Evolutionary conservation across 2,797 vertebrate species (phyloP).

Genomic region (Pseudochromis fuscus): DNA sequence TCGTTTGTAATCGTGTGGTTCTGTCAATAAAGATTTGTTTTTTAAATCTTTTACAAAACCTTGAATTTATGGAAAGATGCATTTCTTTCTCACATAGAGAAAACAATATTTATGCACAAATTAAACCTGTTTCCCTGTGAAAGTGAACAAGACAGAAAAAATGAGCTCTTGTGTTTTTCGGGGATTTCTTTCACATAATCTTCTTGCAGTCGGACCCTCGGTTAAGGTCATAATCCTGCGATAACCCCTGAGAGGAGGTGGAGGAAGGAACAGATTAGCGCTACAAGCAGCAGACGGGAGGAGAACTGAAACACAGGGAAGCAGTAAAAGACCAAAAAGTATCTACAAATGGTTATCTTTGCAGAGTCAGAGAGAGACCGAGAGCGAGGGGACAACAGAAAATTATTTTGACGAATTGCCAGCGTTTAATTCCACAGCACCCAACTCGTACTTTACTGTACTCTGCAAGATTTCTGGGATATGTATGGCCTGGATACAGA

Average conservation of each 20-base stretch:
- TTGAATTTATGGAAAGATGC: not conserved
- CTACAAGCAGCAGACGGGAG: not conserved
- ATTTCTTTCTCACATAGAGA: not conserved
- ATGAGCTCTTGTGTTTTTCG: not conserved
- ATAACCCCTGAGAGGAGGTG: conserved; percentile 15
- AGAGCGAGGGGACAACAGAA: not conserved
- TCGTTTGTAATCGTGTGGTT: no score
- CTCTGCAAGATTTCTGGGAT: conserved; percentile 36
- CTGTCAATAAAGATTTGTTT: not conserved
- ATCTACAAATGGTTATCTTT: not conserved
- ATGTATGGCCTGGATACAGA: conserved; percentile 23
- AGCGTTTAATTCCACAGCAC: conserved; percentile 46
- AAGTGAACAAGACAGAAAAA: not conserved
- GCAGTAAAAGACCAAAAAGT: not conserved
- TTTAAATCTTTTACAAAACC: not conserved
- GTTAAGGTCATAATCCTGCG: conserved; percentile 12
- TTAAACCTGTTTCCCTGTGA: not conserved
- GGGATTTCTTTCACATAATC: conserved; percentile 2
- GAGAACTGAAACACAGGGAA: not conserved
- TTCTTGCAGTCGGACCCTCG: not conserved
- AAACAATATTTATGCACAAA: not conserved
- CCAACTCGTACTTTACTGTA: conserved; percentile 33
- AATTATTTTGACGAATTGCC: conserved; percentile 51
- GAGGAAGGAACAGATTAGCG: not conserved
- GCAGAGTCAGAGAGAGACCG: not conserved